phyloP scores from a whole-genome alignment of 2,113 vertebrate species.

The Oncorhynchus tshawytscha region DNA sequence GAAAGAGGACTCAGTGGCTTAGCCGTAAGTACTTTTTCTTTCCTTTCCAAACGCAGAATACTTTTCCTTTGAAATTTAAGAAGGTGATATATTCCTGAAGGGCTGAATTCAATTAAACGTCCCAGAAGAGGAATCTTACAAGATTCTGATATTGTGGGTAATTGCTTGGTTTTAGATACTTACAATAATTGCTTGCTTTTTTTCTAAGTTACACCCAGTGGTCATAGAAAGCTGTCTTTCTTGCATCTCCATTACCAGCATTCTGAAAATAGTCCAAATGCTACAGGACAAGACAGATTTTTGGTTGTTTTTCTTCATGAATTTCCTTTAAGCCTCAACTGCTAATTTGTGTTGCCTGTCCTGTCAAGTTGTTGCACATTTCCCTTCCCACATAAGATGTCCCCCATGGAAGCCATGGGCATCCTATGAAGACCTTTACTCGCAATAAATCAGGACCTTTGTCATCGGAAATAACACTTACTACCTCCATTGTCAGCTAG shows the following conservation, averaged over 20 bases:
- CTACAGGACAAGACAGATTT: constrained; percentile 26
- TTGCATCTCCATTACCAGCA: constrained; percentile 15
- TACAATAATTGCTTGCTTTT: constrained; percentile 18
- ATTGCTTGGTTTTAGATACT: constrained; percentile 15
- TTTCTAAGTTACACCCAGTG: constrained; percentile 11
- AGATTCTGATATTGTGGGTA: constrained; percentile 28
- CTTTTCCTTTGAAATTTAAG: constrained; percentile 34
- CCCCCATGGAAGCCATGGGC: constrained; percentile 50
- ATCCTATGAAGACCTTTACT: constrained; percentile 14
- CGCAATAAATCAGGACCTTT: constrained; percentile 45
- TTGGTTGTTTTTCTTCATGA: not conserved
- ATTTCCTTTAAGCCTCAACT: constrained; percentile 25
- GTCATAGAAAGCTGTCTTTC: constrained; percentile 3
- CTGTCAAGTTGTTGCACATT: constrained; percentile 39
- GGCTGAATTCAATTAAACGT: constrained; percentile 16
- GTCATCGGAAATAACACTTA: constrained; percentile 42
- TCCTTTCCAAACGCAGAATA: constrained; percentile 4
- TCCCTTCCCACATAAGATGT: constrained; percentile 25
- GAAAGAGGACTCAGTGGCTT: constrained; percentile 81
- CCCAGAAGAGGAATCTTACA: constrained; percentile 8
- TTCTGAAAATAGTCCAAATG: constrained; percentile 36
- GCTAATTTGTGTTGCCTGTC: not conserved
- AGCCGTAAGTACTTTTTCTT: constrained; percentile 76
- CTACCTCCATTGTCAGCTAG: constrained; percentile 2
- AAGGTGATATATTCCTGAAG: not conserved